These are phyloP conservation scores for Rhegmatorhina hoffmannsi DNA, from an alignment of 2,113 vertebrate species.

Conservation along the genomic window DNA sequence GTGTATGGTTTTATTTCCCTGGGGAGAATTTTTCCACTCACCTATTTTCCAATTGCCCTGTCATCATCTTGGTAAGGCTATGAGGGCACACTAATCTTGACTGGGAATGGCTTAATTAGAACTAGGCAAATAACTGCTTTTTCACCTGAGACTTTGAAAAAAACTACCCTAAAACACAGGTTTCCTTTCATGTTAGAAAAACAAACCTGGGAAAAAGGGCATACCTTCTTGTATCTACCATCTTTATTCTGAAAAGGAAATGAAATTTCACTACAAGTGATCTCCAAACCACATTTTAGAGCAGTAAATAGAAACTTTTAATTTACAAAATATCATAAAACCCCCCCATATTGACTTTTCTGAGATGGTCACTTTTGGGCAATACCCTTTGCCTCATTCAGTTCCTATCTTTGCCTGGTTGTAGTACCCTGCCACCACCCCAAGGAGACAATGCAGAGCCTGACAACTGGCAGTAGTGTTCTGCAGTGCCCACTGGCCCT, in stretches of 20 bases:
- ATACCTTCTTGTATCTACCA: neutral
- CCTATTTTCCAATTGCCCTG: neutral
- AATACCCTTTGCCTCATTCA: neutral
- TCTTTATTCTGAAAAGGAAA: neutral
- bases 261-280: neutral
- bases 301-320: neutral
- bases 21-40: neutral
- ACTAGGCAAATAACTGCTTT: neutral
- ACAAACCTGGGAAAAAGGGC: neutral
- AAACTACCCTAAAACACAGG: neutral
- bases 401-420: neutral
- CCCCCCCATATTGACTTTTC: neutral
- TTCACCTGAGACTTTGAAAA: neutral
- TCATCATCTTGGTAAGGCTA: neutral
- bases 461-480: fast-evolving
- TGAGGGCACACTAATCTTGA: neutral
- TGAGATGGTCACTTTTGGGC: neutral
- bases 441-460: neutral
- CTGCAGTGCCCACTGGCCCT: fast-evolving
- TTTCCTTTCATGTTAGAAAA: neutral
- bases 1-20: neutral
- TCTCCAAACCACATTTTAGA: neutral
- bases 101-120: neutral
- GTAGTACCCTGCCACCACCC: neutral
- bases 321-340: neutral